Evolutionary conservation across 2,797 vertebrate species (phyloP).

Genomic region (Aselliscus stoliczkanus): DNA sequence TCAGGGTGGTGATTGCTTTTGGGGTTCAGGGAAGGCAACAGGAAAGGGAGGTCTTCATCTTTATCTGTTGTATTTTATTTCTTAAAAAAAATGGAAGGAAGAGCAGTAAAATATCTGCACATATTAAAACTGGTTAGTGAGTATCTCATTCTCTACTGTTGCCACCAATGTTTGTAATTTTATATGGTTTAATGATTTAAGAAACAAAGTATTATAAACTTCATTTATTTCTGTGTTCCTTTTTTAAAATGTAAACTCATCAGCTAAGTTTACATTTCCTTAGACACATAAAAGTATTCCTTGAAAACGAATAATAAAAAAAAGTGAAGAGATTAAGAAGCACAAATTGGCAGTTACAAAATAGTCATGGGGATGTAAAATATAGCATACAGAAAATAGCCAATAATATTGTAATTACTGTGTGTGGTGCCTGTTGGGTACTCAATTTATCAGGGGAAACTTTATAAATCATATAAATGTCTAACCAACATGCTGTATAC

Average conservation of each 20-base stretch:
- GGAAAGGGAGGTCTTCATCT: not conserved
- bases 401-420: too few relatives aligned
- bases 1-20: not conserved
- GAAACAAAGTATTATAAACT: not conserved
- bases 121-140: not conserved
- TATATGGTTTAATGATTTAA: not conserved
- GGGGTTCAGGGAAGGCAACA: not conserved
- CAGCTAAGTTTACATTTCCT: not conserved
- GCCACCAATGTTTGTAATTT: not conserved
- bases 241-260: not conserved
- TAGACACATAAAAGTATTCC: not conserved
- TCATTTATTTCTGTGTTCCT: not conserved
- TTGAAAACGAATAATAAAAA: not conserved
- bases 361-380: too few relatives aligned
- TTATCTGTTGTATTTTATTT: not conserved
- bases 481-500: too few relatives aligned
- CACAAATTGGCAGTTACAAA: too few relatives aligned
- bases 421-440: too few relatives aligned
- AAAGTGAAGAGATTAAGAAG: not conserved
- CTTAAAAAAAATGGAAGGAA: not conserved
- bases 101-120: not conserved
- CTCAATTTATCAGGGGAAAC: too few relatives aligned
- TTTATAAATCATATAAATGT: too few relatives aligned
- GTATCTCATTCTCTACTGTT: not conserved
- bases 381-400: too few relatives aligned